Percentiles rank a stretch among this genome's conserved stretches.
These are phyloP conservation scores for Aptenodytes forsteri DNA, from an alignment of 2,113 vertebrate species.

Conservation along the genomic window DNA sequence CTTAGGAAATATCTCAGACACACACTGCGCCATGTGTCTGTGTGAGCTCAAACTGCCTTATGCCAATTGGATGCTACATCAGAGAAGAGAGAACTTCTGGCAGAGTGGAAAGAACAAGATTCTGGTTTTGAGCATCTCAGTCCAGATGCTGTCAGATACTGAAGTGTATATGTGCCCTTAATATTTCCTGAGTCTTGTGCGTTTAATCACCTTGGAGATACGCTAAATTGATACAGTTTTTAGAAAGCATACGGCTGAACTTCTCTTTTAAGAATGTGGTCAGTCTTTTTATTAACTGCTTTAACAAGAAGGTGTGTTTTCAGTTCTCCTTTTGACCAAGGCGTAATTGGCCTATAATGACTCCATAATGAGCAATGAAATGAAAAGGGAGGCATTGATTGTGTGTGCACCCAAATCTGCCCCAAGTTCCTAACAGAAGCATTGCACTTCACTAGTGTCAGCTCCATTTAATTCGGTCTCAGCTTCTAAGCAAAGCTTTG, in stretches of 20 bases:
- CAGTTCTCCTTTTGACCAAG: background rate
- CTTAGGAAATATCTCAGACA: background rate
- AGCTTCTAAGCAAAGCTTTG: background rate
- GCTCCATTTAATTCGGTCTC: background rate
- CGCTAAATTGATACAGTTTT: background rate
- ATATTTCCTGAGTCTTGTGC: background rate
- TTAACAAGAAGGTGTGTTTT: background rate
- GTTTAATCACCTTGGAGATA: background rate
- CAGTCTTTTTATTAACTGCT: background rate
- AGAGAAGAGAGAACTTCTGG: background rate
- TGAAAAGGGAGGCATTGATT: background rate
- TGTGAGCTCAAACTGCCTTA: background rate
- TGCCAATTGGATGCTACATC: rapidly evolving
- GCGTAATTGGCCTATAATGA: background rate
- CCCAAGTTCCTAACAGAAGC: rapidly evolving
- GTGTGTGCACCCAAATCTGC: background rate
- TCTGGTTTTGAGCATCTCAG: background rate
- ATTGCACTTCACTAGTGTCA: background rate
- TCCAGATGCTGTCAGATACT: background rate
- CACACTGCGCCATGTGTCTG: rapidly evolving
- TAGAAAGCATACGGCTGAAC: background rate
- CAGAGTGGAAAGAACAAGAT: background rate
- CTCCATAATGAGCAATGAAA: background rate
- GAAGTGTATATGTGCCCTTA: background rate
- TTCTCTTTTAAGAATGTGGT: background rate